Percentiles rank a stretch among this genome's conserved stretches.
phyloP scores from a whole-genome alignment of 2,797 vertebrate species.

The Malurus leucopterus region DNA sequence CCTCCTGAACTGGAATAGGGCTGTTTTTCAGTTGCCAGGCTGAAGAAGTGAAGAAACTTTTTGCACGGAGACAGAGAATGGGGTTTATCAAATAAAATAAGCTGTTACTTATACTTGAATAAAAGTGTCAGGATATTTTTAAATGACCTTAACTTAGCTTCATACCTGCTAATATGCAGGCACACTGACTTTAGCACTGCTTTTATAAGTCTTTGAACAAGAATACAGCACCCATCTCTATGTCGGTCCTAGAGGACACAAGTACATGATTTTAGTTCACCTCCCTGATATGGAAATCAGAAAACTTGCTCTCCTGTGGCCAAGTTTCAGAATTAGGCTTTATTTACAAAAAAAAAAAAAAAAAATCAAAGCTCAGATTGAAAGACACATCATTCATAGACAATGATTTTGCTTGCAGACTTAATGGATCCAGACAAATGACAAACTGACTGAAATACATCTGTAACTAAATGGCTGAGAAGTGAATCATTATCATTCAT shows the following conservation, averaged over 20 bases:
- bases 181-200: neutral
- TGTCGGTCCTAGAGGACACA: neutral
- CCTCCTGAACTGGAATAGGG: neutral
- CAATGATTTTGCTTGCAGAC: neutral
- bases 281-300: neutral
- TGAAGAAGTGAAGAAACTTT: neutral
- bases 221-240: neutral
- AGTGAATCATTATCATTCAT: slow-evolving; percentile 19
- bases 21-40: neutral
- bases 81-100: neutral
- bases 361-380: neutral
- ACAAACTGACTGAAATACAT: slow-evolving; percentile 1
- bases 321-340: neutral
- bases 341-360: neutral
- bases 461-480: neutral
- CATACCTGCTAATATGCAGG: neutral
- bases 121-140: neutral
- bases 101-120: neutral
- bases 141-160: neutral
- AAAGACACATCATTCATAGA: neutral
- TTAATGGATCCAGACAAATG: neutral
- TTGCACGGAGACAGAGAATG: neutral
- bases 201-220: neutral
- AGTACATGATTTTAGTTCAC: neutral
- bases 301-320: neutral